Base-by-base conservation (phyloP, 2,797 vertebrate genomes). In the Aselliscus stoliczkanus region DNA sequence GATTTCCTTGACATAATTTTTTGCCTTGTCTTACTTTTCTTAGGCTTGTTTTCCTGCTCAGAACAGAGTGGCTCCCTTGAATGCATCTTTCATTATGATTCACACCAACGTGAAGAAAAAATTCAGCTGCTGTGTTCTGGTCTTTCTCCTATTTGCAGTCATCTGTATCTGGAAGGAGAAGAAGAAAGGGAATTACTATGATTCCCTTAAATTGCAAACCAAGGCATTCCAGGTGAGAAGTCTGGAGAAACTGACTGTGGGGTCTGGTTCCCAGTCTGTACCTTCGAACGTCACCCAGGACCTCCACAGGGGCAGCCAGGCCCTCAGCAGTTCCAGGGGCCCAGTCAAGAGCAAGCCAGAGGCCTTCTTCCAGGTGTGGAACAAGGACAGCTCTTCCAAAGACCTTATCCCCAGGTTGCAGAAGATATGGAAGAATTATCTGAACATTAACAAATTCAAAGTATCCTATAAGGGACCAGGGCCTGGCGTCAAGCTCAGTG, bases 141-240 rank as follows among this genome's bases (percentile, higher is more conserved):
- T 97, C 81, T 80, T 98, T 54, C 92, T 98, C 93, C 90, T 98
- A 50, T 97, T 98, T 2, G 96, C 98, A n/a, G 96, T 96, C 2
- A 76, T 98, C 97, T 98, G 98, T 95, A 85, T 98, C 39, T 98
- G 98, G 98, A 98, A 97, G 92, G 98, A 98, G 95, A 98, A 96
- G 0, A 98, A 95, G 93, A 98, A 98, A 97, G 98, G 95, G 70
- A 83, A 42, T 72, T 98, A 97, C 92, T 98, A 97, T 25, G 39
- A 97, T 88, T 90, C 96, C 92, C 50, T 98, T 88, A 98, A 97
- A 92, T 76, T 93, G 0, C 95, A 98, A 64, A 94, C 52, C 0
- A 58, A 95, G 88, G 95, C 86, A 65, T 90, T 96, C 13, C 97
- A 96, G 54, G 18, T 91, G 18, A 89, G 94, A 90, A 95, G n/a